Conservation (phyloP, 2,113 vertebrate species). For the Baryphthengus martii region DNA sequence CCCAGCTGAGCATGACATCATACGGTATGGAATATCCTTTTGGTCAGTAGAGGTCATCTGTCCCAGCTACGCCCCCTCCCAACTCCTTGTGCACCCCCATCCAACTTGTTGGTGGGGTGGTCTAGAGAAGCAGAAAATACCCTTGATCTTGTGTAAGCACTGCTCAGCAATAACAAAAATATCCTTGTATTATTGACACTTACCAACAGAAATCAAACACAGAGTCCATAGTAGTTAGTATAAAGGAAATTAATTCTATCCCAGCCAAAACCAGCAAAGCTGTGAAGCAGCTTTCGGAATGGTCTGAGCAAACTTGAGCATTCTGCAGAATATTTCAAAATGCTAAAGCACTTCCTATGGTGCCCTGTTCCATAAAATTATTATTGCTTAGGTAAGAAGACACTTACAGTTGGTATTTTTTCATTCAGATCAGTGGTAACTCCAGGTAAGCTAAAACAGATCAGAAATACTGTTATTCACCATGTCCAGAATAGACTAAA, state of each 20-base stretch:
- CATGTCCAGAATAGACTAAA: not conserved
- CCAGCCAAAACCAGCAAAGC: not conserved
- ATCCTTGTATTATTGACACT: too few species aligned
- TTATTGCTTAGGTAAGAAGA: not conserved
- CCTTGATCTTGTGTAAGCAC: too few species aligned
- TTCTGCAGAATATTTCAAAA: not conserved
- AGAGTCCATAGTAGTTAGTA: too few species aligned
- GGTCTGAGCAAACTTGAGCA: not conserved
- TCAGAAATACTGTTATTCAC: not conserved
- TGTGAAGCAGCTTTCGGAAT: not conserved
- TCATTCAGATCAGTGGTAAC: not conserved
- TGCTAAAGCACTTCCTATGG: not conserved
- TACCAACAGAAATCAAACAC: too few species aligned
- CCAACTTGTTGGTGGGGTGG: not conserved
- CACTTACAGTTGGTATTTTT: not conserved
- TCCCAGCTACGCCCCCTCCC: not conserved
- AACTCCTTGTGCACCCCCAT: not conserved
- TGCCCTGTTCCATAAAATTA: not conserved
- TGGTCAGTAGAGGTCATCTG: not conserved
- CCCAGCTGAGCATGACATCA: not conserved
- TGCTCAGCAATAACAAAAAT: too few species aligned
- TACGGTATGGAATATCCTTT: not conserved
- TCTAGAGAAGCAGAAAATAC: too few species aligned
- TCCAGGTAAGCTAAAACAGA: not conserved
- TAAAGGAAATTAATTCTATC: not conserved